phyloP scores from a whole-genome alignment of 2,888 invertebrate species.

The Noctua janthe region DNA sequence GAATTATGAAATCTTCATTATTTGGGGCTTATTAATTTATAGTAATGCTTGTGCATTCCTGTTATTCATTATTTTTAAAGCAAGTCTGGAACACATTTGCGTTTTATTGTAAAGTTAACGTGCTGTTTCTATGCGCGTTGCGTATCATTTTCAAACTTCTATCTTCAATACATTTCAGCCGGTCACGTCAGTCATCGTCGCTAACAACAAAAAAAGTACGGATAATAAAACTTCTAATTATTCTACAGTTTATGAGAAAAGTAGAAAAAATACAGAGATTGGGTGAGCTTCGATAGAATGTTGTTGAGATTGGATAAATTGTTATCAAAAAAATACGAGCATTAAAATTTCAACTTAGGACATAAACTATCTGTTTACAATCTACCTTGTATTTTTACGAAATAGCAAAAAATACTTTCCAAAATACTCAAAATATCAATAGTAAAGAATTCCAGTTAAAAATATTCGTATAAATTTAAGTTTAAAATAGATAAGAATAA shows the following conservation, averaged over 20 bases:
- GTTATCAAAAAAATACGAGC: not conserved
- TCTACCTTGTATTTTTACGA: not conserved
- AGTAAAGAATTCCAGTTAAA: not conserved
- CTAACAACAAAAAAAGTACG: not conserved
- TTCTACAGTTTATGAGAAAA: not conserved
- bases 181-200: not conserved
- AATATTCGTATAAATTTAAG: not conserved
- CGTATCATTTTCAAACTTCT: not conserved
- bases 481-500: not conserved
- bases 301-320: not conserved
- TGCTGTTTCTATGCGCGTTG: not conserved
- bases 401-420: not conserved
- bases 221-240: not conserved
- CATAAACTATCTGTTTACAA: not conserved
- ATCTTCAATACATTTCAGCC: not conserved
- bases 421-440: not conserved
- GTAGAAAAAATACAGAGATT: not conserved
- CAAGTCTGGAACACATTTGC: not conserved
- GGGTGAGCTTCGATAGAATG: conserved; percentile 11
- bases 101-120: conserved; percentile 25
- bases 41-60: not conserved
- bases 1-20: not conserved
- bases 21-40: not conserved
- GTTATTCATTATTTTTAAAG: not conserved
- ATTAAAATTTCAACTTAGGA: not conserved